Percentiles rank a stretch among this genome's conserved stretches.
phyloP scores from a whole-genome alignment of 2,113 vertebrate species.

The Acanthochromis polyacanthus region DNA sequence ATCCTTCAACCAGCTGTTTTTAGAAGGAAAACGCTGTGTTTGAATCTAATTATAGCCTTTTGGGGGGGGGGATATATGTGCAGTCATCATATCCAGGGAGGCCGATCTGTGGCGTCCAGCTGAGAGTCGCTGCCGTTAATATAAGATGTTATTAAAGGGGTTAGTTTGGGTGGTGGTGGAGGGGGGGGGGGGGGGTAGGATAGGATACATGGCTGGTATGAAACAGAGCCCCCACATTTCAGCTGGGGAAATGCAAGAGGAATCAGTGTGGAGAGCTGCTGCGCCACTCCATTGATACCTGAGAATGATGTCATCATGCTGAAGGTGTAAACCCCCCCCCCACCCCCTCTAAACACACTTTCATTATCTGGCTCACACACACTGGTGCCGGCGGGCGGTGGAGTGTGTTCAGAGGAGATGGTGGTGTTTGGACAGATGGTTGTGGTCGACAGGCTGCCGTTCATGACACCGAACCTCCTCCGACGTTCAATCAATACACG shows the following conservation, averaged over 20 bases:
- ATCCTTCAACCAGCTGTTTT: conserved; percentile 76
- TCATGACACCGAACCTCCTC: neutral
- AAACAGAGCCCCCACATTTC: conserved; percentile 64
- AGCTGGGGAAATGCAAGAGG: conserved; percentile 56
- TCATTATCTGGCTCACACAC: conserved; percentile 32
- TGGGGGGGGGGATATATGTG: conserved; percentile 45
- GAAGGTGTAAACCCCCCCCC: conserved; percentile 63
- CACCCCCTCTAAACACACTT: conserved; percentile 17
- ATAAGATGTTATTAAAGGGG: conserved; percentile 38
- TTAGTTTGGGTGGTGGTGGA: too few species aligned
- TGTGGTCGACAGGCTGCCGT: conserved; percentile 56
- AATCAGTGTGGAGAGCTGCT: conserved; percentile 68
- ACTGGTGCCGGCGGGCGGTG: conserved; percentile 12
- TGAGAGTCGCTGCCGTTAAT: conserved; percentile 61
- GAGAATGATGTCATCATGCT: conserved; percentile 82
- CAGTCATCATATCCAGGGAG: conserved; percentile 8
- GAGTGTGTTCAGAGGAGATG: conserved; percentile 40
- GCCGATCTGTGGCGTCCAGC: conserved; percentile 35
- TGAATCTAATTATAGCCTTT: conserved; percentile 80
- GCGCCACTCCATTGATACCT: conserved; percentile 82
- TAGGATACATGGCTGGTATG: conserved; percentile 50
- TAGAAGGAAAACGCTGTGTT: conserved; percentile 68
- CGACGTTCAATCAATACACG: too few species aligned
- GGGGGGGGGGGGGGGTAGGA: conserved; percentile 10
- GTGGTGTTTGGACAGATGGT: conserved; percentile 64